Conservation (phyloP, 2,888 invertebrate genomes). For the Mechanitis messenoides region DNA sequence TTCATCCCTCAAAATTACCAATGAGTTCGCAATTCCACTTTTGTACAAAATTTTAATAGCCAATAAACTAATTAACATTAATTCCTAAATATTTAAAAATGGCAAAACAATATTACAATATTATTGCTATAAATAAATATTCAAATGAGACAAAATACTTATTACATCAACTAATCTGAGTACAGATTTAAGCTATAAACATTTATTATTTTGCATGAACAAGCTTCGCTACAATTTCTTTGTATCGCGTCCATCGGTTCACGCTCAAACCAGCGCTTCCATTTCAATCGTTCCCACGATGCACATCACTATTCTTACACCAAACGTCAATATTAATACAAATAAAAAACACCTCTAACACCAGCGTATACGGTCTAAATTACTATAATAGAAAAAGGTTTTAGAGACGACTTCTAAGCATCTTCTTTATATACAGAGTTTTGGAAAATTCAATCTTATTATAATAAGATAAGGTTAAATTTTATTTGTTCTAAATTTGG, state of each 20-base stretch:
- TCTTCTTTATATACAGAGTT: conserved; percentile 43
- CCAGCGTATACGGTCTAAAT: conserved; percentile 21
- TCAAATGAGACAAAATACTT: conserved; percentile 11
- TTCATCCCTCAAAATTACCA: too few relatives aligned
- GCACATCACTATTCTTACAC: conserved; percentile 52
- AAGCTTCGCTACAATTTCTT: conserved; percentile 34
- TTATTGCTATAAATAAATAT: background rate
- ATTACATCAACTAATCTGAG: conserved; percentile 24
- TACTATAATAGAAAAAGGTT: conserved; percentile 23
- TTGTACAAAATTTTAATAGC: too few relatives aligned
- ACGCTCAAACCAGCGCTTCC: conserved; percentile 54
- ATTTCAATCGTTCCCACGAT: conserved; percentile 65
- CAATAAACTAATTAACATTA: too few relatives aligned
- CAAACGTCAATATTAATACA: conserved; percentile 42
- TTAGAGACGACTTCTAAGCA: conserved; percentile 45
- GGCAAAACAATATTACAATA: background rate
- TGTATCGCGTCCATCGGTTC: conserved; percentile 58
- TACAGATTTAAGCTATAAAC: conserved; percentile 27
- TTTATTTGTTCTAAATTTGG: conserved; percentile 27
- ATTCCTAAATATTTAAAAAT: too few relatives aligned
- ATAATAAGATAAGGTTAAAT: conserved; percentile 19
- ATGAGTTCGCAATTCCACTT: too few relatives aligned
- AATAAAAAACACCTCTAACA: conserved; percentile 36
- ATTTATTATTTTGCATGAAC: conserved; percentile 32
- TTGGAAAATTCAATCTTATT: conserved; percentile 27